A percentile compares a stretch with the other conserved stretches of the same genome.
phyloP scores from a whole-genome alignment of 2,113 vertebrate genomes.

The Mobula hypostoma region DNA sequence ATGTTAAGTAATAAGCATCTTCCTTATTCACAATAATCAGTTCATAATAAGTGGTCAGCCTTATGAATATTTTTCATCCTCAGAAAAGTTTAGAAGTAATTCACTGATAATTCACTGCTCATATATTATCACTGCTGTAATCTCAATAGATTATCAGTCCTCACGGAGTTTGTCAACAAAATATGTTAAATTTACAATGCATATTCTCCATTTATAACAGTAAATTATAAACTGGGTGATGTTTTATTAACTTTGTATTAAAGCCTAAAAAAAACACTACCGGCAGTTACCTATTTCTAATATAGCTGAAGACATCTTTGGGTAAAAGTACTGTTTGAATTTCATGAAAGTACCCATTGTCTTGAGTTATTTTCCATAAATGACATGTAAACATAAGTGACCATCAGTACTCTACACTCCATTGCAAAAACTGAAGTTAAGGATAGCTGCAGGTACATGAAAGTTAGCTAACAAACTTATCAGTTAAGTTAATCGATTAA shows the following conservation, averaged over 20 bases:
- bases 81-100: neutral
- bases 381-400: neutral
- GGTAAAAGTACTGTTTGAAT: neutral
- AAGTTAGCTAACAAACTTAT: neutral
- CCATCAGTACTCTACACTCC: neutral
- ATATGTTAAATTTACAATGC: constrained; percentile 13
- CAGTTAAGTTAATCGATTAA: neutral
- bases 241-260: neutral
- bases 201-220: neutral
- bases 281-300: neutral
- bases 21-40: neutral
- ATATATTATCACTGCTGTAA: neutral
- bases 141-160: neutral
- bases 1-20: neutral
- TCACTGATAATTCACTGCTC: neutral
- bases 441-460: neutral
- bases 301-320: neutral
- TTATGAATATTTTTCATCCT: neutral
- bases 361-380: neutral
- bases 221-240: neutral
- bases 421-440: neutral
- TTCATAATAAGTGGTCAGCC: neutral
- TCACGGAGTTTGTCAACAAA: neutral
- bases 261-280: neutral
- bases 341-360: neutral